Base-by-base conservation (phyloP, 2,113 vertebrate genomes). In the Oxygymnocypris stewartii region DNA sequence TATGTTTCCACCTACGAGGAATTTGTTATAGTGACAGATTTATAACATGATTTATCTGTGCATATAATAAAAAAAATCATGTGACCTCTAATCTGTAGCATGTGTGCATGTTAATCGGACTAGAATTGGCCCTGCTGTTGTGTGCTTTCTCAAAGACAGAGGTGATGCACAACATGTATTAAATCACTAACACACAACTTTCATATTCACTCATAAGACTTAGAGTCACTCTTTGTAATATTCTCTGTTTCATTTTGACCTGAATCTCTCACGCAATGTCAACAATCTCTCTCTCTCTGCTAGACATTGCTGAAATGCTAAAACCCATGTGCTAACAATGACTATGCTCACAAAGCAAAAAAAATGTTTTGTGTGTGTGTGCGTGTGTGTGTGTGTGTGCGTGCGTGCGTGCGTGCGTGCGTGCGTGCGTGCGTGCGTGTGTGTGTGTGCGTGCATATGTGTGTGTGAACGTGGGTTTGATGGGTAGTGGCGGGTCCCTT, bases 181-280 rank as follows among this genome's bases (percentile, higher is more conserved):
- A 7, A 44, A 47, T 47, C 57, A 63, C 23, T 42, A 51, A 57
- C 51, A 67, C 16, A 82, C 59, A 78, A 73, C 47, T n/a, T 37
- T 49, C 63, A 80, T 18, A 67, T 77, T 61, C 31, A 73, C 25
- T n/a, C 78, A 86, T 35, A 6, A 75, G 40, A 25, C 25, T 23
- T 16, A 44, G 20, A 44, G 42, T 76, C 73, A 76, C 73, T 47
- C 42, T 25, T 47, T 47, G 73, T 28, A 76, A 28, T 75, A 47
- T 75, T 42, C 11, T 6, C 73, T 7, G 73, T 47, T 76, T 28
- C 42, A 16, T 47, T 76, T 76, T 47, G 73, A 47, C 73, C 69
- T 23, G 4, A 65, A 6, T 65, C 61, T 71, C 28, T 37, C 28
- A 20, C 31, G 6, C 31, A 37, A 4, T 71, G 14, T 37, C 28